A percentile compares a stretch with the other conserved stretches of the same genome.
phyloP scores from a whole-genome alignment of 2,113 vertebrate species.

The Actenoides lindsayi region DNA sequence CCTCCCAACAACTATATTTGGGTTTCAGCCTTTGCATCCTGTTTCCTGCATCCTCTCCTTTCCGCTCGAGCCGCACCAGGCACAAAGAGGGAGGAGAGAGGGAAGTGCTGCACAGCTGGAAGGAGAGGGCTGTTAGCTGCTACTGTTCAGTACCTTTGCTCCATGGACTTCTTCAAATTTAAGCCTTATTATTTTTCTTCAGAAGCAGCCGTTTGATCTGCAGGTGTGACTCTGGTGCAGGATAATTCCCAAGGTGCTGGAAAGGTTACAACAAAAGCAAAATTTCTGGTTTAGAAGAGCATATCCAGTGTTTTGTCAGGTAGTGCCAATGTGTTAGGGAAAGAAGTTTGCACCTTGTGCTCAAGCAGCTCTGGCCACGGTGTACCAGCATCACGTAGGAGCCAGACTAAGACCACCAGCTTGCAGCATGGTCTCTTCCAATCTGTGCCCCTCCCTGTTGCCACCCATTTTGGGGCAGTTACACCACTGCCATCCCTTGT shows the following conservation, averaged over 20 bases:
- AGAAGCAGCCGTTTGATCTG: background rate
- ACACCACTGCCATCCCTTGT: background rate
- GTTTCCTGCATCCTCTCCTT: constrained; percentile 52
- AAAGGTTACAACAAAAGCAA: background rate
- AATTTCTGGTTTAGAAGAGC: background rate
- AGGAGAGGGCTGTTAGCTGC: background rate
- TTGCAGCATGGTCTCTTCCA: background rate
- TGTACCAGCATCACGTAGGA: background rate
- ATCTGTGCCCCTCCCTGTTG: background rate
- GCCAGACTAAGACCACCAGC: background rate
- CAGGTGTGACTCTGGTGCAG: background rate
- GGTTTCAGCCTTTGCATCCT: constrained; percentile 20
- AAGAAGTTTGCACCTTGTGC: background rate
- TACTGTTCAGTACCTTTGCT: background rate
- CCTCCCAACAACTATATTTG: constrained; percentile 16
- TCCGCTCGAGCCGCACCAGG: background rate
- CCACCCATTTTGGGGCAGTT: background rate
- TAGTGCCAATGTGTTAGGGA: background rate
- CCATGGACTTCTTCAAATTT: background rate
- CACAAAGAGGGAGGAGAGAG: background rate
- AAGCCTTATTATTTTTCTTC: background rate
- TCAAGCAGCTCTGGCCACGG: background rate
- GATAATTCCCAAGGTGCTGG: background rate
- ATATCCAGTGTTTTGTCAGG: background rate
- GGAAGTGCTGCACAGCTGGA: background rate